Conservation (phyloP, 2,888 invertebrate genomes). For the Linnaemya vulpina region DNA sequence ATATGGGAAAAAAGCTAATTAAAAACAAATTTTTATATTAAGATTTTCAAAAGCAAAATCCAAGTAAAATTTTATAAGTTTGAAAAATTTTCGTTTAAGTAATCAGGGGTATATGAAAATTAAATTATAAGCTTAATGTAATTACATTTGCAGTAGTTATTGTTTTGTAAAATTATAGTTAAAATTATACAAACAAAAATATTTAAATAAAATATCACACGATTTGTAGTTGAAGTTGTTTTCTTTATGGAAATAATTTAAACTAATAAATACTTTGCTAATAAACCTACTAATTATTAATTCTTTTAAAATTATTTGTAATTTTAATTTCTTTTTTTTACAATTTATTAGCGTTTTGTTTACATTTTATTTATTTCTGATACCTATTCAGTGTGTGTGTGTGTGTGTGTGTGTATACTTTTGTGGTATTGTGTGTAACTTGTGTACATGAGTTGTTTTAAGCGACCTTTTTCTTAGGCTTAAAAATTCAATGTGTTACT, state of each 20-base stretch:
- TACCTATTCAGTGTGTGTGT: constrained; percentile 61
- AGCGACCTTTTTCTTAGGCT: constrained; percentile 46
- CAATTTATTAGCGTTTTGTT: constrained; percentile 73
- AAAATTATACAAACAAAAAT: constrained; percentile 30
- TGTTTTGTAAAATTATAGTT: constrained; percentile 14
- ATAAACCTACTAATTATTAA: constrained; percentile 47
- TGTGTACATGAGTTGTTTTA: constrained; percentile 65
- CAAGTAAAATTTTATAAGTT: constrained; percentile 24
- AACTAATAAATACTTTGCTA: constrained; percentile 45
- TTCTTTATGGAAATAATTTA: constrained; percentile 32
- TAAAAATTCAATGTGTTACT: constrained; percentile 69
- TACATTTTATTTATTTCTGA: constrained; percentile 75
- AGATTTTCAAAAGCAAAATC: constrained; percentile 8
- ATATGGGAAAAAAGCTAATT: not conserved
- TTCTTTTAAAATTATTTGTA: constrained; percentile 53
- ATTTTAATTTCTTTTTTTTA: constrained; percentile 40
- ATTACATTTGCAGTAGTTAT: constrained; percentile 29
- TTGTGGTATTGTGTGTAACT: constrained; percentile 56
- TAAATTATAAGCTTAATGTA: constrained; percentile 13
- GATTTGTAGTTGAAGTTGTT: constrained; percentile 34
- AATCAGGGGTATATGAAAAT: constrained; percentile 26
- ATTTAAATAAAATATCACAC: constrained; percentile 61
- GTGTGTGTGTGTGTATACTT: constrained; percentile 65
- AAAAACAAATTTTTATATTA: constrained; percentile 15
- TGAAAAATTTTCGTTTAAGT: constrained; percentile 44